Conservation (phyloP, 2,888 invertebrate species). For the Cecidostiba fungosa region DNA sequence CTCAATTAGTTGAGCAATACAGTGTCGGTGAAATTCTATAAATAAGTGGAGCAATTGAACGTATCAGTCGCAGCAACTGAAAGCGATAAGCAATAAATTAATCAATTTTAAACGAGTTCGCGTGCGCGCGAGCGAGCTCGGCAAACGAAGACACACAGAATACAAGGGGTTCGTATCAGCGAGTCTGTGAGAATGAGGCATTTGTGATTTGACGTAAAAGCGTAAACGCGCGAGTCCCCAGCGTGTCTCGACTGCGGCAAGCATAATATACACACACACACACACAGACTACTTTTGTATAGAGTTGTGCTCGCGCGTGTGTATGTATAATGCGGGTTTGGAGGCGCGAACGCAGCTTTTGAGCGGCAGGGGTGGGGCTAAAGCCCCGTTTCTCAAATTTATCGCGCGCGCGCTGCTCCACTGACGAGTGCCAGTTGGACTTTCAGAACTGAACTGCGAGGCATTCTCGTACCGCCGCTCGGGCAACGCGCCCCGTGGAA, state of each 20-base stretch:
- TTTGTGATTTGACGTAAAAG: conserved; percentile 24
- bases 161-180: background rate
- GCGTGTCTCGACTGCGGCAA: background rate
- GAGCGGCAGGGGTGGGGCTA: conserved; percentile 61
- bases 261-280: conserved; percentile 7
- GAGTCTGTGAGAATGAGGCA: background rate
- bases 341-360: conserved; percentile 56
- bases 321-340: conserved; percentile 48
- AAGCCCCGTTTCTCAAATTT: conserved; percentile 65
- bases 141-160: background rate
- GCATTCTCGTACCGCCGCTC: conserved; percentile 30
- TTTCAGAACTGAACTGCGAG: conserved; percentile 37
- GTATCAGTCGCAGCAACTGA: background rate
- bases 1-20: conserved; percentile 7
- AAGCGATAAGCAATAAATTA: background rate
- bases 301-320: conserved; percentile 45
- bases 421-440: conserved; percentile 55
- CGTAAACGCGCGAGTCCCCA: background rate
- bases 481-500: conserved; percentile 24
- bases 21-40: background rate
- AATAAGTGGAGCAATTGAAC: conserved; percentile 1
- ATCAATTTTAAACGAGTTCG: background rate
- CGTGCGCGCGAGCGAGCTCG: too few species aligned
- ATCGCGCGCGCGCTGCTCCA: conserved; percentile 58
- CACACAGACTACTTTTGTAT: too few species aligned